Evolutionary conservation across 2,797 vertebrate species (phyloP), one percentile per base, ranked within the genome.

Genomic region (Sciurus vulgaris): DNA sequence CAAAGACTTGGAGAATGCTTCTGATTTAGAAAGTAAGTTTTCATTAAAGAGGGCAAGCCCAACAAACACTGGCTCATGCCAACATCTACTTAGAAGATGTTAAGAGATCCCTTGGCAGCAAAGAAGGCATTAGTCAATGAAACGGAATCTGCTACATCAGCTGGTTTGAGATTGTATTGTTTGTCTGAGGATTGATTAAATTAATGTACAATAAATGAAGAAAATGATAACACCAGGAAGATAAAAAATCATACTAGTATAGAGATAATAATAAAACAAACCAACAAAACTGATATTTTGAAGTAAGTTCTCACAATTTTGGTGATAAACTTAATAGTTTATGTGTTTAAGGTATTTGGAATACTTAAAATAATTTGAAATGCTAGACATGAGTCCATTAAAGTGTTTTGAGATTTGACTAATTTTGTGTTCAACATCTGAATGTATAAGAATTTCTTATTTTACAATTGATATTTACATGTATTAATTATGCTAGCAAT

Each of bases 151-250:
- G 49, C 14, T 82, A 35, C 63, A 92, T 78, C 41, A 91, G 24
- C 41, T 87, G 77, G 51, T 77, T 92, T 83, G 47, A 85, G 26
- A 61, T 91, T 61, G 78, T 41, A 44, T 63, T 95, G 5, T 63
- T 92, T 88, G 56, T 73, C 86, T 92, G 1, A 18, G 28, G 12
- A 78, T 18, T 83, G 35, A 86, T 82, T 38, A 93, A 90, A 87
- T 90, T 90, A 91, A 6, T 94, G 6, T 61, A 5, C 4, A 38
- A 69, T 73, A 96, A 93, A 76, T 67, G 33, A 97, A 78, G 67
- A 81, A 93, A 90, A 28, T 7, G 33, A 41, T 86, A 96, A 87
- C 9, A 9, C 28, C 28, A 81, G 30, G n/a, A 61, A 93, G 24
- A 76, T 24, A 81, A 72, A 69, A 86, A 74, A 86, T 72, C 22